Base-by-base conservation (phyloP, 1,140 invertebrate species). In the Homarus americanus region DNA sequence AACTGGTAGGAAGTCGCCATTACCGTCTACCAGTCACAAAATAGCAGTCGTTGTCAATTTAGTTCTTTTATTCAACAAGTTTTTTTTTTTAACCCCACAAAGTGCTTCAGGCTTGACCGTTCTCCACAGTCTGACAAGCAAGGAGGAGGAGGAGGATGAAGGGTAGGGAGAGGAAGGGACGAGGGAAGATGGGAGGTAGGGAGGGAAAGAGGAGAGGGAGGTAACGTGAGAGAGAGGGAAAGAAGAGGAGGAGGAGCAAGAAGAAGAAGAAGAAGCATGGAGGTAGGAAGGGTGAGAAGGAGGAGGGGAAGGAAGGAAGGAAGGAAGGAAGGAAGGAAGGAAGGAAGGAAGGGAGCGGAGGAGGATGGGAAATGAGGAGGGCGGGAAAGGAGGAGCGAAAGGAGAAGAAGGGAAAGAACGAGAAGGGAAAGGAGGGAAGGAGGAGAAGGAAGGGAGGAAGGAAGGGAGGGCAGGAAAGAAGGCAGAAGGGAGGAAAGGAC, bases 141-240 rank as follows among this genome's bases (percentile, higher is more conserved):
- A 49, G 5, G 44, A n/a, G 17, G 44, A 49, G 58, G 15, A 63
- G 15, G 20, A 63, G 15, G 20, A 10, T 20, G 20, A 20, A 17
- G 20, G 2, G 4, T 15, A 24, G 58, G 24, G 15, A 63, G 24
- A 63, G 20, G 34, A 28, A 82, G 40, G 44, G 44, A 38, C 41
- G 76, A 79, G 40, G 44, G 76, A 38, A 24, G 76, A 38, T 20
- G 38, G 40, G 76, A 79, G 76, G 49, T 41, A 49, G 53, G 44
- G 20, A 28, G 4, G 41, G 28, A n/a, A 63, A 49, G 32, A 12
- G 15, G 76, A 78, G 9, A 49, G 44, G 17, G 9, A n/a, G 44
- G 44, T 17, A 49, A 17, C 9, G 9, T 10, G 44, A 49, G n/a
- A n/a, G n/a, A n/a, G n/a, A n/a, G n/a, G n/a, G 17, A 49, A 0